A percentile compares a stretch with the other conserved stretches of the same genome.
phyloP scores from a whole-genome alignment of 2,888 invertebrate species.

The Stenolophus ochropezus region DNA sequence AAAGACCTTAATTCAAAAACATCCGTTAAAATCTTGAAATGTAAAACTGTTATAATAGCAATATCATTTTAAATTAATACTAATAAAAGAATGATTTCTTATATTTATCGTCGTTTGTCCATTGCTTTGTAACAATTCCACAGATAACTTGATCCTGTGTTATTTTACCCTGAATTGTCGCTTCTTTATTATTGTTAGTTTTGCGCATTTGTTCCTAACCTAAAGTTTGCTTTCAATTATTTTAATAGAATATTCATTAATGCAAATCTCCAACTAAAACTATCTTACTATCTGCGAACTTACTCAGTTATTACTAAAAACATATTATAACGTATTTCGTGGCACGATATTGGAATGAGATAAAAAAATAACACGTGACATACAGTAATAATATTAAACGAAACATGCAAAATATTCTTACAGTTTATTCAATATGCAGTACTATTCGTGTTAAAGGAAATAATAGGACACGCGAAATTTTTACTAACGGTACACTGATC shows the following conservation, averaged over 20 bases:
- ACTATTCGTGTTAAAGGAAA: conserved; percentile 25
- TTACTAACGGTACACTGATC: too few relatives aligned
- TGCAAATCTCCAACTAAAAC: background rate
- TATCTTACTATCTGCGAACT: background rate
- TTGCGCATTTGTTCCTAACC: background rate
- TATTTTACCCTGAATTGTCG: conserved; percentile 42
- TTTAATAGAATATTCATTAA: conserved; percentile 22
- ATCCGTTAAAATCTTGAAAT: too few relatives aligned
- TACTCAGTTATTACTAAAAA: background rate
- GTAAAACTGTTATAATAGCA: too few relatives aligned
- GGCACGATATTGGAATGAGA: too few relatives aligned
- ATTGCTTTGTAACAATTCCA: background rate
- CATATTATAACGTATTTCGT: background rate
- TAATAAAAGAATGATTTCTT: too few relatives aligned
- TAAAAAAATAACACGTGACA: conserved; percentile 46
- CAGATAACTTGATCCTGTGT: conserved; percentile 48
- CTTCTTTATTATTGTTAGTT: conserved; percentile 23
- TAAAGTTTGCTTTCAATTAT: conserved; percentile 23
- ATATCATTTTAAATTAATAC: too few relatives aligned
- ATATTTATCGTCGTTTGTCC: too few relatives aligned
- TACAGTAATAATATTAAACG: conserved; percentile 44
- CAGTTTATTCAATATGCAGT: conserved; percentile 18
- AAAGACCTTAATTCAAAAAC: too few relatives aligned
- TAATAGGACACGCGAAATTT: conserved; percentile 31
- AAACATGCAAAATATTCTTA: conserved; percentile 37